phyloP scores from a whole-genome alignment of 2,888 invertebrate genomes.

The Aleiodes leptofemur region DNA sequence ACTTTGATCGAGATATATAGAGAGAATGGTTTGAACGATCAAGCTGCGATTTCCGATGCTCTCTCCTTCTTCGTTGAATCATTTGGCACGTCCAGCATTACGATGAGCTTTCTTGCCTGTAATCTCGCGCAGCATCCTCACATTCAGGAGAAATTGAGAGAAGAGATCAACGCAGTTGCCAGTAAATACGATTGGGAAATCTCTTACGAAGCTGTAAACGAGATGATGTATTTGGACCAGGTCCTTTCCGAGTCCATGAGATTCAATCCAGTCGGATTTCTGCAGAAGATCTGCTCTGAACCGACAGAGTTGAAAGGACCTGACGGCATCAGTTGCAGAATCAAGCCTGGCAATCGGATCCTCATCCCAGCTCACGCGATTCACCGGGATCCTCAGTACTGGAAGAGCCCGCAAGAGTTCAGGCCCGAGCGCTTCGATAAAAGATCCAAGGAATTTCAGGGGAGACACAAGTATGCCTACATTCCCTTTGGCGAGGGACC shows the following conservation, averaged over 20 bases:
- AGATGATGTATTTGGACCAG: slow-evolving; percentile 76
- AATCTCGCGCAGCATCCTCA: slow-evolving; percentile 73
- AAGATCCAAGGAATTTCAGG: slow-evolving; percentile 33
- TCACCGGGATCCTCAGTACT: slow-evolving; percentile 52
- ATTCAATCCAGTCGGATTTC: slow-evolving; percentile 43
- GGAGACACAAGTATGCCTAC: slow-evolving; percentile 35
- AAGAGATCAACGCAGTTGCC: slow-evolving; percentile 44
- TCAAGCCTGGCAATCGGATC: slow-evolving; percentile 56
- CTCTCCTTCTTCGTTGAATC: slow-evolving; percentile 77
- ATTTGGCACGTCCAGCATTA: slow-evolving; percentile 77
- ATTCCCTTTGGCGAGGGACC: slow-evolving; percentile 41
- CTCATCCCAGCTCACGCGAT: slow-evolving; percentile 54
- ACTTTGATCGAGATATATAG: background rate
- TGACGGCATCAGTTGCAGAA: slow-evolving; percentile 56
- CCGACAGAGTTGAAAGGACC: slow-evolving; percentile 52
- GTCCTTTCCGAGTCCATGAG: slow-evolving; percentile 66
- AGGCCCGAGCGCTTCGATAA: slow-evolving; percentile 53
- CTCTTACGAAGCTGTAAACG: slow-evolving; percentile 74
- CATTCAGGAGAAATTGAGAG: slow-evolving; percentile 73
- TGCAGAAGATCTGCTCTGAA: slow-evolving; percentile 55
- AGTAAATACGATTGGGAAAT: slow-evolving; percentile 64
- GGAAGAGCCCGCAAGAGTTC: slow-evolving; percentile 51
- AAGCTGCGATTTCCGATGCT: slow-evolving; percentile 67
- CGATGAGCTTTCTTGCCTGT: slow-evolving; percentile 74
- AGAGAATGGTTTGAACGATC: too few relatives aligned